Conservation (phyloP, 1,140 invertebrate genomes). For the Euwallacea similis region DNA sequence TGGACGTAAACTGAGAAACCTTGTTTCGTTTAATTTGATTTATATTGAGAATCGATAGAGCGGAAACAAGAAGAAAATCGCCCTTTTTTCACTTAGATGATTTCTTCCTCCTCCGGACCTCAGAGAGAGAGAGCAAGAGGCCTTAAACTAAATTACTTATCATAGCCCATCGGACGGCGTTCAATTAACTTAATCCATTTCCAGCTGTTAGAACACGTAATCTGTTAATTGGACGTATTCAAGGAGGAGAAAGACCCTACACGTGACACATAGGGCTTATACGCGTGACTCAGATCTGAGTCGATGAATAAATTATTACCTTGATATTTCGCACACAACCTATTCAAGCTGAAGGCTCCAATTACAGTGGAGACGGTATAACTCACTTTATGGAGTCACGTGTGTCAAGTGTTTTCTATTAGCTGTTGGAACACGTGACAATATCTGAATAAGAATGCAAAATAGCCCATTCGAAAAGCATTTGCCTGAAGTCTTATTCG, state of each 20-base stretch:
- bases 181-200: background rate
- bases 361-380: too few species aligned
- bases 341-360: too few species aligned
- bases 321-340: too few species aligned
- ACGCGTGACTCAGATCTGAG: conserved; percentile 3
- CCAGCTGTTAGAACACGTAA: conserved; percentile 2
- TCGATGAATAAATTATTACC: background rate
- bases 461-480: too few species aligned
- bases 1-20: conserved; percentile 24
- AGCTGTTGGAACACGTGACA: too few species aligned
- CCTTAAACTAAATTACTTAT: too few species aligned
- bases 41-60: conserved; percentile 14
- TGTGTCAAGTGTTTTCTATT: too few species aligned
- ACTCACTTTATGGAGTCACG: too few species aligned
- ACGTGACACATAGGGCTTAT: conserved; percentile 6
- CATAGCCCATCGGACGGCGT: background rate
- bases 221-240: conserved; percentile 1
- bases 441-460: too few species aligned
- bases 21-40: conserved; percentile 29
- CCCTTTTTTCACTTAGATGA: background rate
- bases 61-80: conserved; percentile 4
- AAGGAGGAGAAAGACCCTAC: conserved; percentile 1
- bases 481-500: too few species aligned
- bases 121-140: too few species aligned
- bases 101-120: background rate